phyloP scores from a whole-genome alignment of 2,797 vertebrate species.

The Heteromormyrus szaboi region DNA sequence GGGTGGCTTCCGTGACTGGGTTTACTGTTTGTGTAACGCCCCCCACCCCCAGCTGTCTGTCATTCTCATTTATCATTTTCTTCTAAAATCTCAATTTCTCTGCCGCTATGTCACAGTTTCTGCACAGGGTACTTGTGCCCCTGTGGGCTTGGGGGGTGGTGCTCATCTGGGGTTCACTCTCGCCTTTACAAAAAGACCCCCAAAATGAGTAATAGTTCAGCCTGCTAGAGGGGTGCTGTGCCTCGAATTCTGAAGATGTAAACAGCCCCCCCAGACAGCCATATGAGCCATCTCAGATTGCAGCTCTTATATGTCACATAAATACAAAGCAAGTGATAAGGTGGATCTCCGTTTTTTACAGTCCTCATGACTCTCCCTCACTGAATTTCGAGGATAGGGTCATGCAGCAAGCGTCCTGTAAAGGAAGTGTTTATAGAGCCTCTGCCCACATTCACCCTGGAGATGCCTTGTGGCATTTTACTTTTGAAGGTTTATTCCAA shows the following conservation, averaged over 20 bases:
- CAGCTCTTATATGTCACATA: background rate
- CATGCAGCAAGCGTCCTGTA: background rate
- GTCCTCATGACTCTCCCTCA: background rate
- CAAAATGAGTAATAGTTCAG: background rate
- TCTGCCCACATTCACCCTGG: background rate
- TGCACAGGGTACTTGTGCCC: background rate
- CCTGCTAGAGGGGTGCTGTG: background rate
- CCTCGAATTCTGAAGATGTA: background rate
- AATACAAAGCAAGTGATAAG: background rate
- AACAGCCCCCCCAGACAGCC: background rate
- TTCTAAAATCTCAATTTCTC: background rate
- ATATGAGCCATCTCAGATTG: background rate
- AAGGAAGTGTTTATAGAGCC: background rate
- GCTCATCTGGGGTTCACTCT: background rate
- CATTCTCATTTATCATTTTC: slow-evolving; percentile 3
- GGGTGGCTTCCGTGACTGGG: background rate
- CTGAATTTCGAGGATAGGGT: background rate
- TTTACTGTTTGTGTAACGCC: background rate
- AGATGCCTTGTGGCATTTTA: background rate
- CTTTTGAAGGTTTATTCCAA: background rate
- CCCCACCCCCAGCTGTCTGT: background rate
- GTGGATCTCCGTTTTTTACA: background rate
- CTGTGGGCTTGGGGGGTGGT: background rate
- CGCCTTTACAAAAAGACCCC: background rate
- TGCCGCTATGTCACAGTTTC: background rate